Evolutionary conservation across 53 echinoderm and acorn worm genomes (phyloP).

Genomic region (Hippasteria phrygiana): DNA sequence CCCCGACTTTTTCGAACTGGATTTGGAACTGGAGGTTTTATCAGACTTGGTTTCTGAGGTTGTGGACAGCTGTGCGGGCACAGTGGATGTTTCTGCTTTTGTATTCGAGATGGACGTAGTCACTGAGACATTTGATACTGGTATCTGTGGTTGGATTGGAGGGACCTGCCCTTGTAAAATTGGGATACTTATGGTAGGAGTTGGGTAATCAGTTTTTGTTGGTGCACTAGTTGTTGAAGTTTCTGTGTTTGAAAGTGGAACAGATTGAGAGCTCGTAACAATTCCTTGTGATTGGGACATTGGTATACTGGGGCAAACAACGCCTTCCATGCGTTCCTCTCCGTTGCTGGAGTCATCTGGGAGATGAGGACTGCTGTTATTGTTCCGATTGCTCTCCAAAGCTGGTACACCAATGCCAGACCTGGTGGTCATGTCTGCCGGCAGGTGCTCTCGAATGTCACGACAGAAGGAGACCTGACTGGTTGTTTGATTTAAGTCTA

Average conservation of each 20-base stretch:
- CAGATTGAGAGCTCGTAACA: background rate
- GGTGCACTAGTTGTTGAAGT: background rate
- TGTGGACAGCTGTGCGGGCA: background rate
- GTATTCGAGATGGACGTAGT: background rate
- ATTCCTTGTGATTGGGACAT: background rate
- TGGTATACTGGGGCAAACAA: conserved; percentile 20
- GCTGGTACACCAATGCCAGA: background rate
- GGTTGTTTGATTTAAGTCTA: conserved; percentile 2
- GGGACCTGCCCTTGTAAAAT: conserved; percentile 9
- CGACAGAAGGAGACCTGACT: conserved; percentile 51
- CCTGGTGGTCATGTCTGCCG: conserved; percentile 6
- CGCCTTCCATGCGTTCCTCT: conserved; percentile 9
- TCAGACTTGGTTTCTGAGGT: conserved; percentile 50
- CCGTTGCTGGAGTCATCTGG: background rate
- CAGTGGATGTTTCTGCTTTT: background rate
- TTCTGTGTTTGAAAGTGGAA: background rate
- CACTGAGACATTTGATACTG: conserved; percentile 11
- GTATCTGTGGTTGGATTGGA: conserved; percentile 20
- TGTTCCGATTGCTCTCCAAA: background rate
- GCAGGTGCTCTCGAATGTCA: conserved; percentile 62
- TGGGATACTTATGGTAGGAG: background rate
- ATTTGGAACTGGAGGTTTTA: conserved; percentile 55
- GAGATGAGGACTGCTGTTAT: conserved; percentile 31
- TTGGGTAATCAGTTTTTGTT: background rate
- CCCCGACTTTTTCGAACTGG: conserved; percentile 56